Evolutionary conservation across 2,113 vertebrate species (phyloP).

Genomic region (Solea senegalensis): DNA sequence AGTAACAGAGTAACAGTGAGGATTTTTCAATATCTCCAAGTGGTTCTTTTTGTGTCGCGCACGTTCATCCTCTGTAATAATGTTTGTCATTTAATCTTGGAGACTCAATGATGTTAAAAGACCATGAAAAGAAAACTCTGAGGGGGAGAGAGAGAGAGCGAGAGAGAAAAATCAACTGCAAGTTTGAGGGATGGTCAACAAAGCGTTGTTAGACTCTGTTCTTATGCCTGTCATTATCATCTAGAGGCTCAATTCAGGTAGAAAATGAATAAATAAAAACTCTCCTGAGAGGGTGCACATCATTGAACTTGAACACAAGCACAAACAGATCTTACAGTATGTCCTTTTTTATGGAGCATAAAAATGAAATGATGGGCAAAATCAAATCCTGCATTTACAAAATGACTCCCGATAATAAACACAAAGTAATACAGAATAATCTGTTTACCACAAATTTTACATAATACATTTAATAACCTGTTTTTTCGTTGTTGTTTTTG

Average conservation of each 20-base stretch:
- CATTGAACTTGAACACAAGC: constrained; percentile 36
- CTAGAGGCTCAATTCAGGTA: constrained; percentile 35
- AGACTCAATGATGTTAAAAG: constrained; percentile 40
- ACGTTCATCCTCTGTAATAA: constrained; percentile 34
- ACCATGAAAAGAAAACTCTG: constrained; percentile 26
- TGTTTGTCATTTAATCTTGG: constrained; percentile 43
- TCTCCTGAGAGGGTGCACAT: constrained; percentile 23
- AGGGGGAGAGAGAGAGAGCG: not conserved
- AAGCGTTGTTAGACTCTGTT: constrained; percentile 31
- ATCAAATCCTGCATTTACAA: constrained; percentile 50
- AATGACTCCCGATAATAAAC: constrained; percentile 34
- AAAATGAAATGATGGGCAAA: constrained; percentile 51
- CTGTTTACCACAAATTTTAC: constrained; percentile 40
- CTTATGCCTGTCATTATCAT: constrained; percentile 41
- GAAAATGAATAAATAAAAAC: constrained; percentile 44
- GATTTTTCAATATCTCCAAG: too few relatives aligned
- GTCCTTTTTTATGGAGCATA: constrained; percentile 46
- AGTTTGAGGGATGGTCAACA: constrained; percentile 42
- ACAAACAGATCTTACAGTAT: constrained; percentile 16
- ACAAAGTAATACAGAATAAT: constrained; percentile 47
- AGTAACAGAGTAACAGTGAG: too few relatives aligned
- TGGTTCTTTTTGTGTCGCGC: constrained; percentile 10
- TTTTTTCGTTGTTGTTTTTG: constrained; percentile 28
- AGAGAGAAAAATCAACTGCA: not conserved
- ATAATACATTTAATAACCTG: constrained; percentile 33